phyloP scores from a whole-genome alignment of 2,113 vertebrate species.

The Nothocercus nigrocapillus region DNA sequence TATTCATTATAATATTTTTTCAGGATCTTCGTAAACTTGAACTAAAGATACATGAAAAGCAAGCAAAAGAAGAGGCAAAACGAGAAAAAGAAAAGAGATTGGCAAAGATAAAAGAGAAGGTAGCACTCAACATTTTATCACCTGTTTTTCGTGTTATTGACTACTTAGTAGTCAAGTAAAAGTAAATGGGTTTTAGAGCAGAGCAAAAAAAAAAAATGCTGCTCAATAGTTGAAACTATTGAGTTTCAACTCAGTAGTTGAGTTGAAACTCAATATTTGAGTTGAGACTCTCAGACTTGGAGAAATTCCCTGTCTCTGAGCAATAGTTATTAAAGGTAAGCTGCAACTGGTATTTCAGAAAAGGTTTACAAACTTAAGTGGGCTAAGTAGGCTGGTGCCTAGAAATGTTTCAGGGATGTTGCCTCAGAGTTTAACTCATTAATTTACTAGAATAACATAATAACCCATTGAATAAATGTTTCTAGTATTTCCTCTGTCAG shows the following conservation, averaged over 20 bases:
- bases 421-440: neutral
- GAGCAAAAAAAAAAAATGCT: too few species aligned
- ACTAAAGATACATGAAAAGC: conserved; percentile 80
- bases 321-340: neutral
- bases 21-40: conserved; percentile 88
- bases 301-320: neutral
- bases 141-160: neutral
- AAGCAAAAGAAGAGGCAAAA: conserved; percentile 79
- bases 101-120: conserved; percentile 87
- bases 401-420: neutral
- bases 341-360: neutral
- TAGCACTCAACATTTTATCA: conserved; percentile 22
- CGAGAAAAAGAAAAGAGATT: conserved; percentile 80
- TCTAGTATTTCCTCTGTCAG: too few species aligned
- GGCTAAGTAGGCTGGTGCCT: neutral
- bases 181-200: too few species aligned
- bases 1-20: neutral
- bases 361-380: neutral
- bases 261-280: too few species aligned
- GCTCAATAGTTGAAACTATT: too few species aligned
- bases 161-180: neutral
- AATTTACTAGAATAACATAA: neutral
- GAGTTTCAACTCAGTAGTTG: too few species aligned
- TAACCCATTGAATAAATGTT: neutral
- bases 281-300: too few species aligned